These are phyloP conservation scores for Andrena chrysosceles DNA, from an alignment of 2,888 invertebrate genomes.

Conservation along the genomic window DNA sequence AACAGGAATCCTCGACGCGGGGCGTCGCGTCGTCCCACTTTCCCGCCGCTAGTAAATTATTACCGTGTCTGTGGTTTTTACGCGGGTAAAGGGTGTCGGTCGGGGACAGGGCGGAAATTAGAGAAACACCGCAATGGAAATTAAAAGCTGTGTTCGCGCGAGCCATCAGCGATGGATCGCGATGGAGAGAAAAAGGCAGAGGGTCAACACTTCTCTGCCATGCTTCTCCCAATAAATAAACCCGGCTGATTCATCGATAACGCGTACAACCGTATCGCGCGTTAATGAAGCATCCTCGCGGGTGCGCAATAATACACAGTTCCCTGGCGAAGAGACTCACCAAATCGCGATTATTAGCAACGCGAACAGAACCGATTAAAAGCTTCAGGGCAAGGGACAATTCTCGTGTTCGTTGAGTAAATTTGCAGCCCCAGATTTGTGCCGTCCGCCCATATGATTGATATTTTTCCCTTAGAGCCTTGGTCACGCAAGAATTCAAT, in stretches of 20 bases:
- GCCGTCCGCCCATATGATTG: neutral
- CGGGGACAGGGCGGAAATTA: conserved; percentile 48
- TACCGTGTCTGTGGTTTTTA: conserved; percentile 27
- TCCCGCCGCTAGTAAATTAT: conserved; percentile 55
- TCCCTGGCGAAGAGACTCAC: neutral
- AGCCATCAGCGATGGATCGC: neutral
- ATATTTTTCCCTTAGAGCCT: too few relatives aligned
- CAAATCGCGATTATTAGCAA: neutral
- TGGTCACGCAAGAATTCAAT: too few relatives aligned
- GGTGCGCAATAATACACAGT: conserved; percentile 35
- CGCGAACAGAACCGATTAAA: neutral
- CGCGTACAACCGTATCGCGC: conserved; percentile 15
- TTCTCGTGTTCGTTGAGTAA: neutral
- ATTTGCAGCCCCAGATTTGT: neutral
- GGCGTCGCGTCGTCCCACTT: conserved; percentile 17
- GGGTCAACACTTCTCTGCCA: conserved; percentile 10
- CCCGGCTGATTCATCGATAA: conserved; percentile 27
- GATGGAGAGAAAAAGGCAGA: conserved; percentile 1
- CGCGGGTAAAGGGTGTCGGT: neutral
- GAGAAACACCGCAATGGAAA: conserved; percentile 47
- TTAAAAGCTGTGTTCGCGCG: conserved; percentile 48
- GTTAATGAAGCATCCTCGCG: conserved; percentile 48
- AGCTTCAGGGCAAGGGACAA: too few relatives aligned
- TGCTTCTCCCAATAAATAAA: conserved; percentile 37
- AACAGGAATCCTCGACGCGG: conserved; percentile 8